phyloP scores from a whole-genome alignment of 2,113 vertebrate genomes.

The Marmota monax region DNA sequence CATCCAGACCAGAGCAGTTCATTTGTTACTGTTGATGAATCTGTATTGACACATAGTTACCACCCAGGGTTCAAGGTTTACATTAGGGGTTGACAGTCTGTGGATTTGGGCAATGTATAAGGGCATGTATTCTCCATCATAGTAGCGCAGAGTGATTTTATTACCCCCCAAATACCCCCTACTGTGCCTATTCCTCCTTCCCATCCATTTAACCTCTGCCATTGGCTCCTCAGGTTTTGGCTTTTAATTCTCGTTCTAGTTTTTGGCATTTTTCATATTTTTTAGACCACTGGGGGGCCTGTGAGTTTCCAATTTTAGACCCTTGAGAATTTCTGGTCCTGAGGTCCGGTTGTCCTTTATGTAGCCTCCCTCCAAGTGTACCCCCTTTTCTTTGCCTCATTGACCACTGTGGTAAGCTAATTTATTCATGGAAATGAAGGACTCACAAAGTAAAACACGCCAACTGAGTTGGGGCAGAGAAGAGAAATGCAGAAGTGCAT shows the following conservation, averaged over 20 bases:
- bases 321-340: not conserved
- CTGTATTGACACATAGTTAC: too few species aligned
- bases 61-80: not conserved
- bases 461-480: not conserved
- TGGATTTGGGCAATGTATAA: not conserved
- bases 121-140: not conserved
- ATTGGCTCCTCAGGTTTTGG: not conserved
- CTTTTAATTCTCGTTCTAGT: not conserved
- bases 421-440: constrained; percentile 53
- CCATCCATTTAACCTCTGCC: not conserved
- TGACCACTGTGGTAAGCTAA: not conserved
- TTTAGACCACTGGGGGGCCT: not conserved
- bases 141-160: not conserved
- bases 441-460: constrained; percentile 52
- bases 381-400: not conserved
- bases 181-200: not conserved
- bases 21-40: not conserved
- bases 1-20: too few species aligned
- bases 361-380: not conserved
- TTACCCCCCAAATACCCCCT: not conserved
- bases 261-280: not conserved
- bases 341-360: not conserved
- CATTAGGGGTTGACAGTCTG: not conserved
- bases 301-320: constrained; percentile 7
- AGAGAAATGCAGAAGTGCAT: constrained; percentile 13